A percentile compares a stretch with the other conserved stretches of the same genome.
These are phyloP conservation scores for Narcine bancroftii DNA, from an alignment of 2,113 vertebrate genomes.

Conservation along the genomic window DNA sequence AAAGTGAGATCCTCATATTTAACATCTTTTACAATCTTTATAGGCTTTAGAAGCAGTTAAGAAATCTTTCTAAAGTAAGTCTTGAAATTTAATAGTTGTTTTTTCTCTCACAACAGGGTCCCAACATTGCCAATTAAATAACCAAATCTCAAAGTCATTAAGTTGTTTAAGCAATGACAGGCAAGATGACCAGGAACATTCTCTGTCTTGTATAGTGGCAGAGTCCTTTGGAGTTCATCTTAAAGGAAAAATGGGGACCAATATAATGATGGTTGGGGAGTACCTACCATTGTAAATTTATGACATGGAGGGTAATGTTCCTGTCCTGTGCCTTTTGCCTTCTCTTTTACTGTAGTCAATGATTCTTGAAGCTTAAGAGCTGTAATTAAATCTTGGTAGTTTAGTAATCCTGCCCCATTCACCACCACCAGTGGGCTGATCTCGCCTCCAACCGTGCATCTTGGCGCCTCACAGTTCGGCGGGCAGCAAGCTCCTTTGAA, in stretches of 20 bases:
- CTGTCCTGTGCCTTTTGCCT: not conserved
- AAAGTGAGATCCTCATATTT: not conserved
- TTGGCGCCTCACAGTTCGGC: too few relatives aligned
- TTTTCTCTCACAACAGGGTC: not conserved
- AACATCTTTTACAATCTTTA: not conserved
- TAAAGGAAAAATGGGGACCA: not conserved
- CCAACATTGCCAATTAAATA: not conserved
- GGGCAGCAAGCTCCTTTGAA: too few relatives aligned
- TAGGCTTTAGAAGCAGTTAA: not conserved
- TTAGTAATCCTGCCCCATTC: not conserved
- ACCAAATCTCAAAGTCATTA: not conserved
- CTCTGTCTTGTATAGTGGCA: not conserved
- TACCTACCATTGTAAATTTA: not conserved
- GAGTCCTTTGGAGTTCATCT: not conserved
- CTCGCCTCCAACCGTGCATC: too few relatives aligned
- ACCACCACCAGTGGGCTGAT: too few relatives aligned
- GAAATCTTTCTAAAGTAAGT: not conserved
- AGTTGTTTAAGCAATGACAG: not conserved
- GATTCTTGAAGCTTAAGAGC: not conserved
- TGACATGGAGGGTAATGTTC: not conserved
- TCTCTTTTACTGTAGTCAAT: not conserved
- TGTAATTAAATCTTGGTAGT: not conserved
- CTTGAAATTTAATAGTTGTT: not conserved
- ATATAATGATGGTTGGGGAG: not conserved
- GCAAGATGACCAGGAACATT: not conserved